A percentile compares a stretch with the other conserved stretches of the same genome.
Conservation (phyloP, 1,140 invertebrate genomes). For the Tetramorium simillimum region DNA sequence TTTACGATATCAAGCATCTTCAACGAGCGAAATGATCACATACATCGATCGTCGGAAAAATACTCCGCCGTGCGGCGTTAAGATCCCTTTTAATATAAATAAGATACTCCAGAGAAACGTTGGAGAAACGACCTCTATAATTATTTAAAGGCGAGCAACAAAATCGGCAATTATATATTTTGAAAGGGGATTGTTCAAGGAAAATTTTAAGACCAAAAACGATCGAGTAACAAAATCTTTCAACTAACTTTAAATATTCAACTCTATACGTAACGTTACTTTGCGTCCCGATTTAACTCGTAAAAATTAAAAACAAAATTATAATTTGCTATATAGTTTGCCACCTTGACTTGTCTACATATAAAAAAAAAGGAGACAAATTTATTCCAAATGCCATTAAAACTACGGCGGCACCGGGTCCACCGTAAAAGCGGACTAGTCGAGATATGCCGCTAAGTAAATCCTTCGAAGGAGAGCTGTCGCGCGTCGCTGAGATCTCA, state of each 20-base stretch:
- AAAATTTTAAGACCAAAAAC: too few relatives aligned
- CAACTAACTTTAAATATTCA: too few relatives aligned
- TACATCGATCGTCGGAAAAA: neutral
- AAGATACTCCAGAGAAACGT: neutral
- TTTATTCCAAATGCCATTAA: conserved; percentile 30
- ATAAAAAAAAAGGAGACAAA: neutral
- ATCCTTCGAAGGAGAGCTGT: conserved; percentile 36
- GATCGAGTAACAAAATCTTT: too few relatives aligned
- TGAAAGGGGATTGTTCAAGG: too few relatives aligned
- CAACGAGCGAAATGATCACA: neutral
- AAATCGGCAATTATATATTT: too few relatives aligned
- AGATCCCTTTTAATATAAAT: neutral
- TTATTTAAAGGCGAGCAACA: too few relatives aligned
- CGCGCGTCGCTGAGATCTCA: conserved; percentile 49
- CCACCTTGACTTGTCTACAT: neutral
- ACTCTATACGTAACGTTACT: neutral
- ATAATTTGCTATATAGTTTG: neutral
- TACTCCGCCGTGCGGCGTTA: neutral
- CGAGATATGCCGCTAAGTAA: conserved; percentile 30
- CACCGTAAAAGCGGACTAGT: conserved; percentile 15
- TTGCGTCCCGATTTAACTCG: neutral
- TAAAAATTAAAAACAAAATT: conserved; percentile 25
- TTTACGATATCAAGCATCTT: conserved; percentile 4
- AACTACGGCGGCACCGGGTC: neutral
- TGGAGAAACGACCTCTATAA: too few relatives aligned